Base-by-base conservation (phyloP, 2,797 vertebrate genomes). In the Enteromius treurensis region DNA sequence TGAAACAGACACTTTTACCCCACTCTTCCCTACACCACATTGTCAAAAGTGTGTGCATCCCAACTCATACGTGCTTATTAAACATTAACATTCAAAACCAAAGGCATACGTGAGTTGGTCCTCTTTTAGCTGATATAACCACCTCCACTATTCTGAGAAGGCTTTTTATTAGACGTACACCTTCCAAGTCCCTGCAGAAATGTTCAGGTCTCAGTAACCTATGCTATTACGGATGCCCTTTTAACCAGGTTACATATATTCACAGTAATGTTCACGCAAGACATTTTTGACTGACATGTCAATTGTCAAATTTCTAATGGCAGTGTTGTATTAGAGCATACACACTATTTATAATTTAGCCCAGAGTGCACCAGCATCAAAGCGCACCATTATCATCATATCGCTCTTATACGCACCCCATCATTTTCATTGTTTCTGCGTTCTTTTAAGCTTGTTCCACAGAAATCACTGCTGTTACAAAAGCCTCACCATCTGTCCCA, bases 401-500 rank as follows among this genome's bases (percentile, higher is more conserved):
- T 74, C 60, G 15, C 70, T 74, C 29, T 73, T 73, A 64, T 51
- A 47, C 3, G 15, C 69, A 65, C 58, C 34, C 60, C 58, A 26
- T 74, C 29, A 23, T 51, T 64, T 81, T 73, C 21, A 73, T 58
- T 64, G 70, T 74, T 53, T 34, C n/a, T 60, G 68, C 51, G 0
- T 80, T 65, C 69, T 65, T 81, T 81, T 75, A 75, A 53, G 34
- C 60, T 67, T 42, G 37, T 69, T 82, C n/a, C 40, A 60, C 65
- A 13, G 40, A 55, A 83, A 69, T 53, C 45, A 67, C 55, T 74
- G 45, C 73, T 29, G 70, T 65, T 77, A 49, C 34, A 79, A 73
- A 45, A 82, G 65, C 75, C 40, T 53, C 19, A 17, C 82, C 82
- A 79, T 80, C 82, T 80, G 77, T 65, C 60, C 42, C 73, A 62